Base-by-base conservation (phyloP, 2,113 vertebrate genomes). In the Mesembrinibis cayennensis region DNA sequence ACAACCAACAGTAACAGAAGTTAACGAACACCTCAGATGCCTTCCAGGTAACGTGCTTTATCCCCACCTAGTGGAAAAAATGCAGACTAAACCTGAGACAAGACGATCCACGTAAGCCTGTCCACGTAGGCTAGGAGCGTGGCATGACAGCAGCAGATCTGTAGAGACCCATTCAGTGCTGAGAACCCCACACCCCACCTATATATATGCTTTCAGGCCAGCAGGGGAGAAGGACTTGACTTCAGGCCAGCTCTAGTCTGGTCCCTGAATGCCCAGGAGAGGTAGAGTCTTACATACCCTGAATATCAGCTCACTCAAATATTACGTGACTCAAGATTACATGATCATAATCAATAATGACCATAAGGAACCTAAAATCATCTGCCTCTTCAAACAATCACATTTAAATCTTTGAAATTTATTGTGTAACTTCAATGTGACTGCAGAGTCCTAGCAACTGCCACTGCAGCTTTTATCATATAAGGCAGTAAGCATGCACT, bases 61-160 rank as follows among this genome's bases (percentile, higher is more conserved):
- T 95, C 97, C 66, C 98, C 98, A 98, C 44, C 98, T 98, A 98
- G 98, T 97, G 98, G 98, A 86, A 83, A 74, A 96, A 47, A 45
- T 13, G 30, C 55, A 89, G 58, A 58, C 29, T 61, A 34, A 52
- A 52, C 25, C 20, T 2, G 4, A 63, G 40, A 49, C 22, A 13
- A 71, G 56, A 11, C 34, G 42, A 19, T 2, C 5, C 30, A 20
- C 4, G 0, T 26, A 25, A 23, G 11, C 21, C 50, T 44, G 27
- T 30, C 45, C 1, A 0, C 4, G 19, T 26, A 42, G 77, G 13
- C 14, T 16, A 26, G 19, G 44, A 66, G 50, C 2, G 53, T 11
- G 44, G 27, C 22, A 6, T 4, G 42, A 52, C 29, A 34, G 47
- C 61, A 49, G 47, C 56, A 50, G 20, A 34, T 25, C 29, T 25